Percentiles rank a stretch among this genome's conserved stretches.
Conservation (phyloP, 2,113 vertebrate species). For the Neogale vison region DNA sequence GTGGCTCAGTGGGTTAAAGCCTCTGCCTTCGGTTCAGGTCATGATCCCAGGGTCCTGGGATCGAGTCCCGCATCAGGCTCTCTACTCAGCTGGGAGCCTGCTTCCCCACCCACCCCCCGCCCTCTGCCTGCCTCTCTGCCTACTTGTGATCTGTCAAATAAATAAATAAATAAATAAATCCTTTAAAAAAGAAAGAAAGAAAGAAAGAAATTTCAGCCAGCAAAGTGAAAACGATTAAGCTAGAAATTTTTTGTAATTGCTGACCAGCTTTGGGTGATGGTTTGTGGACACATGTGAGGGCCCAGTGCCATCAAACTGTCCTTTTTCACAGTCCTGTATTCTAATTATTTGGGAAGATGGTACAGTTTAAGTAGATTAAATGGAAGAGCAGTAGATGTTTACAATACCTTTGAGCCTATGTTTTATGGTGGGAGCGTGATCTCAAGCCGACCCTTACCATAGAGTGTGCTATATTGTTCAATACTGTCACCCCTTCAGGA, state of each 20-base stretch:
- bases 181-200: too few species aligned
- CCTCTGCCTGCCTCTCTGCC: too few species aligned
- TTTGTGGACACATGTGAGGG: constrained; percentile 66
- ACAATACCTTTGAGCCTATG: not conserved
- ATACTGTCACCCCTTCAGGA: not conserved
- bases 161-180: too few species aligned
- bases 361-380: constrained; percentile 69
- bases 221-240: constrained; percentile 47
- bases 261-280: constrained; percentile 58
- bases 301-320: constrained; percentile 61
- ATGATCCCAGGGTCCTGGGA: too few species aligned
- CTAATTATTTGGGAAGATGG: constrained; percentile 71
- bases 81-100: too few species aligned
- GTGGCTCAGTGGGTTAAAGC: too few species aligned
- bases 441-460: constrained; percentile 5
- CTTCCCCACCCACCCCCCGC: too few species aligned
- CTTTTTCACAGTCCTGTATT: constrained; percentile 70
- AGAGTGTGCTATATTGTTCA: not conserved
- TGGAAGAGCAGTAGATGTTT: constrained; percentile 70
- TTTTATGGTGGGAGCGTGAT: constrained; percentile 47
- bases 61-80: too few species aligned
- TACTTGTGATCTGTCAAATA: too few species aligned
- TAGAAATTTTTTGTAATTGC: constrained; percentile 66
- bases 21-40: too few species aligned
- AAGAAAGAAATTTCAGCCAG: constrained; percentile 65